These are phyloP conservation scores for Macroglossus sobrinus DNA, from an alignment of 2,113 vertebrate genomes.

Conservation along the genomic window DNA sequence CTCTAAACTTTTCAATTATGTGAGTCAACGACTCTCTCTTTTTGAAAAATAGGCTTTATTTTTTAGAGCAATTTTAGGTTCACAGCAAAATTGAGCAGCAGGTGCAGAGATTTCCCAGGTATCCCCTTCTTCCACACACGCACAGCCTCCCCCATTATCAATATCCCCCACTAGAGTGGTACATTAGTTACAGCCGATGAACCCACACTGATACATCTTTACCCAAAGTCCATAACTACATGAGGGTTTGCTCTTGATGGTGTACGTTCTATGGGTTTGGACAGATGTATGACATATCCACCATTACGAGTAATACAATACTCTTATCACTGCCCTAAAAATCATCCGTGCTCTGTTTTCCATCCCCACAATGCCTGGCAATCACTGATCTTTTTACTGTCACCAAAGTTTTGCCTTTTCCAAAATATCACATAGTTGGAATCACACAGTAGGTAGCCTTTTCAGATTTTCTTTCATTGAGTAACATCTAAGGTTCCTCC, in stretches of 20 bases:
- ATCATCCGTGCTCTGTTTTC: not conserved
- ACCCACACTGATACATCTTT: not conserved
- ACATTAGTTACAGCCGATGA: not conserved
- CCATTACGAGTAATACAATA: not conserved
- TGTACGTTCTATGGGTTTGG: not conserved
- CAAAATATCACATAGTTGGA: not conserved
- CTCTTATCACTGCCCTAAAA: not conserved
- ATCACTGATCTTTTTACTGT: not conserved
- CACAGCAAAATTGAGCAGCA: not conserved
- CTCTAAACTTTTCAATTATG: not conserved
- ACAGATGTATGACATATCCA: not conserved
- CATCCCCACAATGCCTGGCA: not conserved
- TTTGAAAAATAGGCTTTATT: not conserved
- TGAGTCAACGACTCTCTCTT: not conserved
- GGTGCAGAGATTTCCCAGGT: not conserved
- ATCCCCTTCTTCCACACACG: rapidly evolving
- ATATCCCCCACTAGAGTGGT: too few relatives aligned
- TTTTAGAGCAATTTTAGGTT: not conserved
- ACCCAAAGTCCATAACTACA: not conserved
- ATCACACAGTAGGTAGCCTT: not conserved
- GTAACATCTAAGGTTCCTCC: not conserved
- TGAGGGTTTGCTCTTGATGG: not conserved
- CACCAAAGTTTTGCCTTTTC: not conserved
- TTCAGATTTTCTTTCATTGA: not conserved
- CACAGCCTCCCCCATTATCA: too few relatives aligned